Percentiles rank a stretch among this genome's conserved stretches.
These are phyloP conservation scores for Tichodroma muraria DNA, from an alignment of 2,113 vertebrate genomes.

Conservation along the genomic window DNA sequence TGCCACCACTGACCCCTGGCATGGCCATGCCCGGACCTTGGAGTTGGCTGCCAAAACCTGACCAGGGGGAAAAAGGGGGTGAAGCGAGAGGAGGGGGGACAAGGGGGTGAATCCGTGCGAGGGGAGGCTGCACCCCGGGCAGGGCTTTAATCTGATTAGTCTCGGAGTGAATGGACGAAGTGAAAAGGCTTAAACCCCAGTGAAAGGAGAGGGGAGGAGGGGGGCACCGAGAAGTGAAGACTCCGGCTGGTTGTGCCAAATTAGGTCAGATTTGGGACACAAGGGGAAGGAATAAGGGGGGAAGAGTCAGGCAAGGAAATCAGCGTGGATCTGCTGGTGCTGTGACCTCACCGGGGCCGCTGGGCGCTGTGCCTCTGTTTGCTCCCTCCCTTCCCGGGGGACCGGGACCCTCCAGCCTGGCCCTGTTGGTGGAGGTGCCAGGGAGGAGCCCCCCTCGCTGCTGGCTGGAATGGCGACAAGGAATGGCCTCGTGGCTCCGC, in stretches of 20 bases:
- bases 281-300: background rate
- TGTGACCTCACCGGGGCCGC: background rate
- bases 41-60: background rate
- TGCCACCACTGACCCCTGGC: background rate
- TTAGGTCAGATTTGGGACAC: conserved; percentile 30
- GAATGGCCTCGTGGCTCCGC: background rate
- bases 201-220: conserved; percentile 13
- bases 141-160: conserved; percentile 60
- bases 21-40: rapidly evolving
- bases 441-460: background rate
- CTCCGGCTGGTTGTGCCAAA: conserved; percentile 27
- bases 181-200: conserved; percentile 31
- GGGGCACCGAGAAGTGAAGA: conserved; percentile 30
- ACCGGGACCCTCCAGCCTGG: background rate
- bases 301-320: background rate
- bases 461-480: background rate
- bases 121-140: background rate
- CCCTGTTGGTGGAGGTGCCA: background rate
- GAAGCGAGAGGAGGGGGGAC: background rate
- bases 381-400: background rate
- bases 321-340: background rate
- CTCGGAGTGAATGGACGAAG: conserved; percentile 23
- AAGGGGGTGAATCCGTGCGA: background rate
- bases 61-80: background rate
- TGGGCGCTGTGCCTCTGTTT: background rate